These are phyloP conservation scores for Ditylenchus weischeri DNA, from an alignment of 2,888 invertebrate species.

Conservation along the genomic window DNA sequence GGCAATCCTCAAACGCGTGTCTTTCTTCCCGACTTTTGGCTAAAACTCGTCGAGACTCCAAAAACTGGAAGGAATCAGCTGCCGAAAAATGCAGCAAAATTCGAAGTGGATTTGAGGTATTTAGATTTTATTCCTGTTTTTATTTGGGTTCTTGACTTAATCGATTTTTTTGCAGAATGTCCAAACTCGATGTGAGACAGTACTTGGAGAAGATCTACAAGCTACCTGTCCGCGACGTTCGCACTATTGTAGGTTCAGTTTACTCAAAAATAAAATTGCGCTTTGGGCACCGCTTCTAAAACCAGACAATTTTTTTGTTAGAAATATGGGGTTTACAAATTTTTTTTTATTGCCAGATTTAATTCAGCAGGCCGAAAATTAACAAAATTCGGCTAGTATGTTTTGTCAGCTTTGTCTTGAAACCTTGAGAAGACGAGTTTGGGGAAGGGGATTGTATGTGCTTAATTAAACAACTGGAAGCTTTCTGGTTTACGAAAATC, in stretches of 20 bases:
- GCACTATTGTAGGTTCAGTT: conserved; percentile 64
- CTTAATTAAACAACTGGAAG: too few relatives aligned
- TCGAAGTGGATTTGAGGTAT: conserved; percentile 80
- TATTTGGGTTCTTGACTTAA: not conserved
- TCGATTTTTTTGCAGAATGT: conserved; percentile 71
- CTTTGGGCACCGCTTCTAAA: not conserved
- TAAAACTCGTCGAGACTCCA: conserved; percentile 78
- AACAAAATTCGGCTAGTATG: too few relatives aligned
- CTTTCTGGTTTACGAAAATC: too few relatives aligned
- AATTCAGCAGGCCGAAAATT: too few relatives aligned
- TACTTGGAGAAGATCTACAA: conserved; percentile 94
- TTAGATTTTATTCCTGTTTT: not conserved
- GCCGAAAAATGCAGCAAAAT: conserved; percentile 78
- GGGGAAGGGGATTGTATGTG: too few relatives aligned
- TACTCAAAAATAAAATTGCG: not conserved
- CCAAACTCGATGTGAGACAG: conserved; percentile 79
- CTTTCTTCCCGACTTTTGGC: conserved; percentile 93
- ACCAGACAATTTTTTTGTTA: too few relatives aligned
- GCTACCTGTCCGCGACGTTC: conserved; percentile 74
- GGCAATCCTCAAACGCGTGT: conserved; percentile 90
- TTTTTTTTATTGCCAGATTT: too few relatives aligned
- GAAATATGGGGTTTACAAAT: too few relatives aligned
- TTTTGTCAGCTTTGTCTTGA: too few relatives aligned
- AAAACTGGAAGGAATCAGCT: conserved; percentile 62
- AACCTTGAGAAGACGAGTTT: too few relatives aligned